Conservation (phyloP, 2,888 invertebrate genomes). For the Drosophila niveifrons region DNA sequence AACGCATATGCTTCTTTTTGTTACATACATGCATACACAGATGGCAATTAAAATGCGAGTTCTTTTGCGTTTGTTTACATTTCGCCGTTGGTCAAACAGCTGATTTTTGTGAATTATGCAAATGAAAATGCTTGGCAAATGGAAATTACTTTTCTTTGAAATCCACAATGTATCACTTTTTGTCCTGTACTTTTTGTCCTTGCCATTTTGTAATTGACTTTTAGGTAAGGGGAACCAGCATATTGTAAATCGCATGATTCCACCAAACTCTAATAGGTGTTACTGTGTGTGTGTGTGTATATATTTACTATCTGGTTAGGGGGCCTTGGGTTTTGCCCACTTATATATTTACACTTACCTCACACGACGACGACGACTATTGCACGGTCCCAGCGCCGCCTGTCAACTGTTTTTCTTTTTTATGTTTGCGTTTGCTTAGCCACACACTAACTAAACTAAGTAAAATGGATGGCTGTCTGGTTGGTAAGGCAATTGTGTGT, state of each 20-base stretch:
- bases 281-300: not conserved
- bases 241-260: not conserved
- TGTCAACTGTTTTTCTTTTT: conserved; percentile 35
- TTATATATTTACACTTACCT: conserved; percentile 50
- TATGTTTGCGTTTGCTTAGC: conserved; percentile 21
- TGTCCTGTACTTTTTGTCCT: conserved; percentile 1
- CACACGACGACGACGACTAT: conserved; percentile 38
- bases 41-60: not conserved
- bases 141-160: not conserved
- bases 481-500: not conserved
- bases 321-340: conserved; percentile 41
- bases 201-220: not conserved
- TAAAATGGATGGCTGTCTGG: not conserved
- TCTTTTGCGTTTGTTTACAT: conserved; percentile 1
- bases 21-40: not conserved
- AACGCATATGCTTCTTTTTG: not conserved
- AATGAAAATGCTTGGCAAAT: not conserved
- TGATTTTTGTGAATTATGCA: not conserved
- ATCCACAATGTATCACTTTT: not conserved
- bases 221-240: not conserved
- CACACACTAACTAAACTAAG: conserved; percentile 5
- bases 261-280: not conserved
- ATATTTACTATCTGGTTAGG: conserved; percentile 42
- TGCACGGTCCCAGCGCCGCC: conserved; percentile 34
- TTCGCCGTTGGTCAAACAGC: not conserved